These are phyloP conservation scores for Latrodectus geometricus DNA, from an alignment of 1,140 invertebrate species.

Conservation along the genomic window DNA sequence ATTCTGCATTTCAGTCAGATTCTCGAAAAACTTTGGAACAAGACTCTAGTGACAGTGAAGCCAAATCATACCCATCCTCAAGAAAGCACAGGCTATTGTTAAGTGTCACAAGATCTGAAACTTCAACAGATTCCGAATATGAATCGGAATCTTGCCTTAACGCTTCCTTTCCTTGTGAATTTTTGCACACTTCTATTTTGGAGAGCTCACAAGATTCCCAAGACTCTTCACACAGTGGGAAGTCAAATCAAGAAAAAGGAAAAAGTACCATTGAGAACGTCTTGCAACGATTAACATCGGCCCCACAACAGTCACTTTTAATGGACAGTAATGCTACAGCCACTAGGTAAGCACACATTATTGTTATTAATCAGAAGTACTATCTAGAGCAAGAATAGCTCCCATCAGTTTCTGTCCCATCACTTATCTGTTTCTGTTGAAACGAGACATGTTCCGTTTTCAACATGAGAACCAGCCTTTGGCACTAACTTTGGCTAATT, in stretches of 20 bases:
- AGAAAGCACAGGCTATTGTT: slow-evolving; percentile 52
- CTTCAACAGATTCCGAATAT: slow-evolving; percentile 54
- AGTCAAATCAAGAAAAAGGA: slow-evolving; percentile 19
- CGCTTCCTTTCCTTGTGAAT: slow-evolving; percentile 39
- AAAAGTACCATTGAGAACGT: slow-evolving; percentile 83
- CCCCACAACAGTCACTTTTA: not conserved
- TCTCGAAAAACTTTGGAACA: slow-evolving; percentile 29
- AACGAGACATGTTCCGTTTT: no score
- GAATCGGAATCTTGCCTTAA: slow-evolving; percentile 66
- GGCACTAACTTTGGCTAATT: no score
- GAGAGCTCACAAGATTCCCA: slow-evolving; percentile 18
- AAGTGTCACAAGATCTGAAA: slow-evolving; percentile 44
- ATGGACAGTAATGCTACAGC: slow-evolving; percentile 15
- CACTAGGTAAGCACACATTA: slow-evolving; percentile 12
- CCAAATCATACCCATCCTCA: slow-evolving; percentile 23
- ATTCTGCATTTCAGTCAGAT: no score
- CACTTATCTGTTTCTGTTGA: no score
- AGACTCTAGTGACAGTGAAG: slow-evolving; percentile 59
- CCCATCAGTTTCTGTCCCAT: no score
- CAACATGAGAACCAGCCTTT: no score
- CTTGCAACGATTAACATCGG: slow-evolving; percentile 80
- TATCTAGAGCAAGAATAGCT: no score
- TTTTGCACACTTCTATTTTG: slow-evolving; percentile 26
- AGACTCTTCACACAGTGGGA: slow-evolving; percentile 12
- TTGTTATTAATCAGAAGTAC: not conserved